A percentile compares a stretch with the other conserved stretches of the same genome.
phyloP scores from a whole-genome alignment of 64 coral and sea anemone genomes.

The Stichodactyla mertensii region DNA sequence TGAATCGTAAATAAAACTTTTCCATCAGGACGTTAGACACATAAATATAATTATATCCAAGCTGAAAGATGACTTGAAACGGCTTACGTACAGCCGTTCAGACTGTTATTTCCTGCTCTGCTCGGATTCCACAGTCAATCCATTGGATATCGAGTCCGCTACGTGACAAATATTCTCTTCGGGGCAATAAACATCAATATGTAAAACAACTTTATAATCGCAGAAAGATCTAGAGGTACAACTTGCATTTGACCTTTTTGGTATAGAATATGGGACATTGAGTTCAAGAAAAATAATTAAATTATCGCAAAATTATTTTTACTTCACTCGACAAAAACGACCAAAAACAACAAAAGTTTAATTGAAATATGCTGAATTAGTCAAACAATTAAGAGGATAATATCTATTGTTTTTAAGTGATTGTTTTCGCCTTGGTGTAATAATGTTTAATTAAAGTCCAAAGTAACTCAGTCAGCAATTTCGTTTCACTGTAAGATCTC shows the following conservation, averaged over 20 bases:
- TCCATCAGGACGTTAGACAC: constrained; percentile 1
- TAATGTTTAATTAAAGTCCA: background rate
- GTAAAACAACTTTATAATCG: background rate
- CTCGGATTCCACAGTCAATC: background rate
- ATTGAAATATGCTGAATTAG: background rate
- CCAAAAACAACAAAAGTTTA: background rate
- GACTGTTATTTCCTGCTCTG: background rate
- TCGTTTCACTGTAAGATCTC: background rate
- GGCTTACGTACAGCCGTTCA: background rate
- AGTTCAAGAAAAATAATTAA: too few species aligned
- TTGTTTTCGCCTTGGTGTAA: background rate
- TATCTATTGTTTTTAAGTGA: background rate
- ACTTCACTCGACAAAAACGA: background rate
- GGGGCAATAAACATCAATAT: background rate
- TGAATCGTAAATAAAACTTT: background rate
- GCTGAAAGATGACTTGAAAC: background rate
- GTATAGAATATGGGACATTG: too few species aligned
- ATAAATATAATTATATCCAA: background rate
- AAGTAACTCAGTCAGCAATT: background rate
- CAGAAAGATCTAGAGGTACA: background rate
- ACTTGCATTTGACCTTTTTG: background rate
- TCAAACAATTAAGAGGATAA: background rate
- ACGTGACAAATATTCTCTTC: background rate
- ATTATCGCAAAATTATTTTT: too few species aligned
- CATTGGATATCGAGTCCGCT: background rate